Evolutionary conservation across 2,888 invertebrate genomes (phyloP).

Genomic region (Napeogenes inachia): DNA sequence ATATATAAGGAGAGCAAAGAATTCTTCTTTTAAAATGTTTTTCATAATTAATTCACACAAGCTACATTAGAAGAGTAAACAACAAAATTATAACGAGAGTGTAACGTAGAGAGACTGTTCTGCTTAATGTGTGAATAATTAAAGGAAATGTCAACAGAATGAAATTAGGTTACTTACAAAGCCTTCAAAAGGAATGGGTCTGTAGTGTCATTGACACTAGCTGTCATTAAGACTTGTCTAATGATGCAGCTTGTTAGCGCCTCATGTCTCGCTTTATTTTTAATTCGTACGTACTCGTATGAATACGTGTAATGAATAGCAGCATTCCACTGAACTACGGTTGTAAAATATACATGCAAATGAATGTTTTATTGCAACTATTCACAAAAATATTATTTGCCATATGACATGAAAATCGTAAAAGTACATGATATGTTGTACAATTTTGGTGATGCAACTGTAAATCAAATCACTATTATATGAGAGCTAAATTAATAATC

Average conservation of each 20-base stretch:
- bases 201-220: conserved; percentile 25
- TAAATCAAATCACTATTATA: too few species aligned
- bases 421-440: too few species aligned
- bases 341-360: background rate
- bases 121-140: conserved; percentile 6
- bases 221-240: conserved; percentile 54
- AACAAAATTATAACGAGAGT: background rate
- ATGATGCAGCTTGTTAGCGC: conserved; percentile 62
- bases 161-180: conserved; percentile 25
- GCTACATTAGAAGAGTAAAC: background rate
- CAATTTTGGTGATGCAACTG: too few species aligned
- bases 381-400: background rate
- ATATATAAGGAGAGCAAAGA: too few species aligned
- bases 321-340: background rate
- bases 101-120: background rate
- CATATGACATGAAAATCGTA: too few species aligned
- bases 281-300: conserved; percentile 38
- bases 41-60: background rate
- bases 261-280: conserved; percentile 34
- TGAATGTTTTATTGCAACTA: background rate
- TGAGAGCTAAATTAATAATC: too few species aligned
- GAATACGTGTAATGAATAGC: conserved; percentile 37
- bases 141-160: conserved; percentile 12
- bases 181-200: conserved; percentile 21
- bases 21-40: background rate